Conservation (phyloP, 2,113 vertebrate species). For the Psittacula cyanocephala region DNA sequence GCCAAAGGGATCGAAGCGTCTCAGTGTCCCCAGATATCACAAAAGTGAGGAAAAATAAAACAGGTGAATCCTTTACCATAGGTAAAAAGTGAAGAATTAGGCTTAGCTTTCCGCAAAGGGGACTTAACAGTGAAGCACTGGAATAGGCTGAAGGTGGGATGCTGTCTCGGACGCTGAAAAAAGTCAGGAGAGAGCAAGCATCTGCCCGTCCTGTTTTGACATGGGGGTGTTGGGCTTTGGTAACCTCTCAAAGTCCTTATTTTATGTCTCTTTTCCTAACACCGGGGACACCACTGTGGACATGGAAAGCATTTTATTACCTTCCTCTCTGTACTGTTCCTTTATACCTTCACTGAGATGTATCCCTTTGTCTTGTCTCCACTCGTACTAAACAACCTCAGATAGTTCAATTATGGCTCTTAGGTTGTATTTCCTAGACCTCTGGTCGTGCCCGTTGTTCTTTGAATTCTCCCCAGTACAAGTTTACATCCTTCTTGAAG, state of each 20-base stretch:
- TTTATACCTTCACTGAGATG: neutral
- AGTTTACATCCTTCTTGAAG: neutral
- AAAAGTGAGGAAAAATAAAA: neutral
- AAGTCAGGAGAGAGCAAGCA: rapidly evolving
- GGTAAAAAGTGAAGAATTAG: neutral
- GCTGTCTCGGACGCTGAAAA: rapidly evolving
- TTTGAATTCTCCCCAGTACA: neutral
- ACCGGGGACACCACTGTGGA: neutral
- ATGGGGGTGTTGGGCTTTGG: neutral
- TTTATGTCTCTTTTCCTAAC: neutral
- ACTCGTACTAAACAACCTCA: neutral
- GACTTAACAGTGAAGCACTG: rapidly evolving
- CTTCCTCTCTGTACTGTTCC: neutral
- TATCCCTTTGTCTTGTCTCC: neutral
- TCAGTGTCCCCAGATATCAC: neutral
- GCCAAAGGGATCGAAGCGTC: neutral
- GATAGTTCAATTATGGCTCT: neutral
- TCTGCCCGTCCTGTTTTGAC: neutral
- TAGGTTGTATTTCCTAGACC: neutral
- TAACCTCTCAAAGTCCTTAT: neutral
- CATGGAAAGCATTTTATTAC: neutral
- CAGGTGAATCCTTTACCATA: rapidly evolving
- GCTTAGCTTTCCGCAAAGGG: neutral
- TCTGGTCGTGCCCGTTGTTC: neutral
- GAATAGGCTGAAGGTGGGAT: too few species aligned